phyloP scores from a whole-genome alignment of 2,797 vertebrate genomes.

The Gobionotothen gibberifrons region DNA sequence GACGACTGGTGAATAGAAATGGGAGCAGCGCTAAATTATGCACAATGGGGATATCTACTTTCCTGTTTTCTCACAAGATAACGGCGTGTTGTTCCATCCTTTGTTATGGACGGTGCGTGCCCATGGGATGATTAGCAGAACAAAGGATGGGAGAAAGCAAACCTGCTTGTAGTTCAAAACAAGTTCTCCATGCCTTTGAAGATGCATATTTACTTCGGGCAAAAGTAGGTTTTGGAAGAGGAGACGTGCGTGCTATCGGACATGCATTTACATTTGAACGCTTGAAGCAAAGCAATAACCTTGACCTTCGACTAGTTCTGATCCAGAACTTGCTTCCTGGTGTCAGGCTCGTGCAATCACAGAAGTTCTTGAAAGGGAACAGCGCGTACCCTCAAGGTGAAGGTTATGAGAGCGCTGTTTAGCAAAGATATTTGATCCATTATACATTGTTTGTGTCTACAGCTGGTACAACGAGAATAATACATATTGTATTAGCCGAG shows the following conservation, averaged over 20 bases:
- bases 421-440: slow-evolving; percentile 82
- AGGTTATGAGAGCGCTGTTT: slow-evolving; percentile 72
- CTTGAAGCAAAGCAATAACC: slow-evolving; percentile 35
- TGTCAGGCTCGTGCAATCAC: slow-evolving; percentile 56
- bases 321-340: slow-evolving; percentile 45
- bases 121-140: slow-evolving; percentile 85
- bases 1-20: slow-evolving; percentile 70
- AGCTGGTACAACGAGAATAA: slow-evolving; percentile 71
- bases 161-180: slow-evolving; percentile 84
- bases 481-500: slow-evolving; percentile 82
- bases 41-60: slow-evolving; percentile 84
- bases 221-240: slow-evolving; percentile 65
- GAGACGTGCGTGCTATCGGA: slow-evolving; percentile 37
- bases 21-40: slow-evolving; percentile 82
- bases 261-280: slow-evolving; percentile 5
- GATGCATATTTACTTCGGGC: slow-evolving; percentile 73
- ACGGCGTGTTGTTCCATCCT: slow-evolving; percentile 78
- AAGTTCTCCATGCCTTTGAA: slow-evolving; percentile 81
- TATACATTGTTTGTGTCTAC: slow-evolving; percentile 82
- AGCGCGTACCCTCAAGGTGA: slow-evolving; percentile 62
- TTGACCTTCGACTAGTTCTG: slow-evolving; percentile 60
- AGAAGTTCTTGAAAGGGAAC: slow-evolving; percentile 54
- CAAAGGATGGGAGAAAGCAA: slow-evolving; percentile 81
- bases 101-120: slow-evolving; percentile 80
- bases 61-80: slow-evolving; percentile 83